Conservation (phyloP, 2,797 vertebrate genomes). For the Alauda arvensis region DNA sequence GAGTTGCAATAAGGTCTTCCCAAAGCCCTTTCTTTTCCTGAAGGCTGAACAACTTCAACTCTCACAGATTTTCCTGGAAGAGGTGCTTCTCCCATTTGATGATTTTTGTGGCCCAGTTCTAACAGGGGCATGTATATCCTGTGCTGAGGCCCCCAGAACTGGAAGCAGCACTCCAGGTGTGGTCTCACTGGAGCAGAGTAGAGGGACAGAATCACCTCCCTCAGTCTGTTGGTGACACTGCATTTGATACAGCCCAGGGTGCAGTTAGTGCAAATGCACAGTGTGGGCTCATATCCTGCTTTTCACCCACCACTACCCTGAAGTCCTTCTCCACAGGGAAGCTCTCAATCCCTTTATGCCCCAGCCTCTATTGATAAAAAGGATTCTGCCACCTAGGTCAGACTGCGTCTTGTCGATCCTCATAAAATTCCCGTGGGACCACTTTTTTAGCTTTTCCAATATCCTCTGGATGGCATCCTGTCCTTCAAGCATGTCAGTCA, state of each 20-base stretch:
- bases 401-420: not conserved
- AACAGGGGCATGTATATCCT: not conserved
- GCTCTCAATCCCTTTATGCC: not conserved
- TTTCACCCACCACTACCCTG: not conserved
- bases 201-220: not conserved
- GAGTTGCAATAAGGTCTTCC: not conserved
- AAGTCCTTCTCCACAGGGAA: not conserved
- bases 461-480: not conserved
- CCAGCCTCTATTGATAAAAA: not conserved
- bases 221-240: not conserved
- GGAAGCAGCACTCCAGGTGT: not conserved
- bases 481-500: not conserved
- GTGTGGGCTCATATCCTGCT: not conserved
- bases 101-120: not conserved
- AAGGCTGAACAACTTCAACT: not conserved
- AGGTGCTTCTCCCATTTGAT: not conserved
- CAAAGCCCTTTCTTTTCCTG: not conserved
- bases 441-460: not conserved
- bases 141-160: not conserved
- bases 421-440: not conserved
- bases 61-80: not conserved
- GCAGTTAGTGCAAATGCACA: fast-evolving
- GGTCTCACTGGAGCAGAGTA: not conserved
- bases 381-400: not conserved
- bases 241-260: not conserved